Percentiles rank a stretch among this genome's conserved stretches.
Conservation (phyloP, 2,113 vertebrate species). For the Sturnira hondurensis region DNA sequence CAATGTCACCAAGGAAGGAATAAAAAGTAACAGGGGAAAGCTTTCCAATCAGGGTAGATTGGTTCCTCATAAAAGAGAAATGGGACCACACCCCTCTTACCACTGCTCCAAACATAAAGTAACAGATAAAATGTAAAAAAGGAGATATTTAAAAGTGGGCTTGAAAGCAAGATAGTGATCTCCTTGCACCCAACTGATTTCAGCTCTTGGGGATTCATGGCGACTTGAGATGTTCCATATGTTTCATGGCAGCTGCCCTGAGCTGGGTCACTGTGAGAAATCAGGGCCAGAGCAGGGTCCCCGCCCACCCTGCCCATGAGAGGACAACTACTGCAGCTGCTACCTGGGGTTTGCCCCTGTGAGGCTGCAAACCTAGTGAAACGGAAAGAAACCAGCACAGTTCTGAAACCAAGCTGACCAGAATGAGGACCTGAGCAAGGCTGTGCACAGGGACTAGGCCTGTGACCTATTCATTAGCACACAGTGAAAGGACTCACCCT, state of each 20-base stretch:
- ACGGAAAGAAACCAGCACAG: background rate
- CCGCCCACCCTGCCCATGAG: background rate
- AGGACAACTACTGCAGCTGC: background rate
- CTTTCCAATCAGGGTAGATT: background rate
- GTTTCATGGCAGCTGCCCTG: background rate
- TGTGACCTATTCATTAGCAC: background rate
- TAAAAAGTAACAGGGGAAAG: background rate
- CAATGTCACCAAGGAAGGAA: constrained; percentile 7
- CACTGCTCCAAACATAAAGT: background rate
- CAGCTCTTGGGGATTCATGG: background rate
- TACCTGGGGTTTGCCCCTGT: background rate
- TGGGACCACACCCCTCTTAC: background rate
- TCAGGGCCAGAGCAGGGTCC: background rate
- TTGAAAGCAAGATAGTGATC: background rate
- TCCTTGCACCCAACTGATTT: background rate
- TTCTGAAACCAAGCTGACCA: background rate
- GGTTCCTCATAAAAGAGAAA: background rate
- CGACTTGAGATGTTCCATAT: background rate
- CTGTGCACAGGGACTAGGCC: background rate
- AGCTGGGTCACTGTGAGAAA: background rate
- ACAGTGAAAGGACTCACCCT: background rate
- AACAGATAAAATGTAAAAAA: background rate
- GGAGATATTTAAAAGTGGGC: background rate
- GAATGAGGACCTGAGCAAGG: background rate
- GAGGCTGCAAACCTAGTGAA: background rate